Base-by-base conservation (phyloP, 1,140 invertebrate genomes). In the Zaprionus capensis region DNA sequence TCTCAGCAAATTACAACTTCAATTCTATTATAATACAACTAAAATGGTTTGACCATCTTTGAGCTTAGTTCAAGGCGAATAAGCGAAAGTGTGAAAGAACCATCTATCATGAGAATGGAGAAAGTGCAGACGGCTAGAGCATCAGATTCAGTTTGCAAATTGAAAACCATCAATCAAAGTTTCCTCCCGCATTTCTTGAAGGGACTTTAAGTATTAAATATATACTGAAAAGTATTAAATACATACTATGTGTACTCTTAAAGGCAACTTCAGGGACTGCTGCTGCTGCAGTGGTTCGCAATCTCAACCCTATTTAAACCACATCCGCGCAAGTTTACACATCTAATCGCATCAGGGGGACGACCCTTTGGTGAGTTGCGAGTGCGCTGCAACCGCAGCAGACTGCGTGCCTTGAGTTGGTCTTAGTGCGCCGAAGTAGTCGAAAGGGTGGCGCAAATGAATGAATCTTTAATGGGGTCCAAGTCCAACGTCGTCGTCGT, bases 391-490 rank as follows among this genome's bases (percentile, higher is more conserved):
- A 82, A 82, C 81, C 81, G 68, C 46, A 64, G 15, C 49, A 55
- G 51, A 51, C 63, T 74, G 34, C 38, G 71, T 56, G 66, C 71
- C 71, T 26, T 31, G 20, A 24, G 31, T 4, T 58, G 28, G 56
- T 56, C 28, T 17, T 34, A 31, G 28, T n/a, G 15, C 28, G 3
- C 11, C n/a, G 17, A 36, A 12, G n/a, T 38, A 75, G 70, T 61
- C 24, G 58, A 74, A 76, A 76, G 72, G 82, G 75, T 81, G 79
- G 34, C 53, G 57, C 65, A 80, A 85, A 75, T 88, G 78, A 84
- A 84, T 87, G 85, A 87, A 87, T 90, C 81, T 87, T 88, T 90
- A 88, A 88, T 88, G 73, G 71, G 75, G 75, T 79, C 74, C 84
- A 84, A 73, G 70, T 58, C 46, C 41, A 86, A 67, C 53, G 11